Conservation (phyloP, 2,797 vertebrate genomes). For the Arremon aurantiirostris region DNA sequence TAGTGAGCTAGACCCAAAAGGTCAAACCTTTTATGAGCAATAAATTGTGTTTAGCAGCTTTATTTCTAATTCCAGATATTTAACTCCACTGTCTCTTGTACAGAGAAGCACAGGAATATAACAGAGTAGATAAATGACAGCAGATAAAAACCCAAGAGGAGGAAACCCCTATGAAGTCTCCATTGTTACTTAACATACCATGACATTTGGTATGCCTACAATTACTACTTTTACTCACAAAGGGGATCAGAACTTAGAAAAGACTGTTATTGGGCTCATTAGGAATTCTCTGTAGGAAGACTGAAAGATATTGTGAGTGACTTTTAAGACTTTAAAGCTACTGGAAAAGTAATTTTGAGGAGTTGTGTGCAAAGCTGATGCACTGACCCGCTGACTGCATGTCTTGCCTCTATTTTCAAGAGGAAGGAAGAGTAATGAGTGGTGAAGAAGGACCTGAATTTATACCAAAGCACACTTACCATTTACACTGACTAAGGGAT, state of each 20-base stretch:
- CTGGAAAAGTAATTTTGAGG: background rate
- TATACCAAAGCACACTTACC: background rate
- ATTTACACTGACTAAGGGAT: background rate
- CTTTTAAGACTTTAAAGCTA: background rate
- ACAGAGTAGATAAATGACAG: background rate
- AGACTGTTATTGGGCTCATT: background rate
- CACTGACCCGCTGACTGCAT: background rate
- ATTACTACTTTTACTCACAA: background rate
- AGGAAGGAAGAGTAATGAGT: background rate
- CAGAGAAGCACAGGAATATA: background rate
- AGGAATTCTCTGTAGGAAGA: background rate
- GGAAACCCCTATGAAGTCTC: background rate
- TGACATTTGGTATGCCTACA: background rate
- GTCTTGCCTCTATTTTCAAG: background rate
- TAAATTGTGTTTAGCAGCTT: background rate
- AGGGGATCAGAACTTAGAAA: background rate
- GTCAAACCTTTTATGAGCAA: background rate
- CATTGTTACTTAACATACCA: background rate
- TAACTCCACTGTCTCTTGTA: background rate
- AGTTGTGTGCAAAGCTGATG: background rate
- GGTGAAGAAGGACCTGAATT: background rate
- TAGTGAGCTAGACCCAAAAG: background rate
- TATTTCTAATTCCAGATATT: background rate
- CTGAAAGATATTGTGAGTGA: background rate
- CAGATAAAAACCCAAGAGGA: background rate